Evolutionary conservation across 1,140 invertebrate genomes (phyloP), one percentile per base, ranked within the genome.

Genomic region (Cydia fagiglandana): DNA sequence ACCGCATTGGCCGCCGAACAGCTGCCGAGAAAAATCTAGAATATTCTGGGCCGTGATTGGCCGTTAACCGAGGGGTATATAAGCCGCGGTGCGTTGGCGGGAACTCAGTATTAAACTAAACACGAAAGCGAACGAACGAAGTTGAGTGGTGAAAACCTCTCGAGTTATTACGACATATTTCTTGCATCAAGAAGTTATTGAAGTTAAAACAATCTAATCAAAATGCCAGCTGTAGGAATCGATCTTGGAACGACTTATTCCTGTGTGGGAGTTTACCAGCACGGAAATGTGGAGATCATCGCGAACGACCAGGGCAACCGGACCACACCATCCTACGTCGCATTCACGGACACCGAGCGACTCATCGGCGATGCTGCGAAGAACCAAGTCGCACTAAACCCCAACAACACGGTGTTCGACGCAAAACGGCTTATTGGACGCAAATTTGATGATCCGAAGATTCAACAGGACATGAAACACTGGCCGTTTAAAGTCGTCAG

Each of bases 141-240:
- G 53, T 56, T 56, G 53, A 56, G 5, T 13, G 53, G 53, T 56
- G 53, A 56, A 56, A 56, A 56, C 53, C 53, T 15, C n/a, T 56
- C 53, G 53, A 56, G n/a, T 56, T 56, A 56, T 56, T 56, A 56
- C 53, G 53, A 56, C 15, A 9, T 56, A 56, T 56, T 20, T 56
- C n/a, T 56, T 56, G 6, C 9, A 56, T 56, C 53, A 17, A 17
- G 7, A 56, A 56, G 53, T 56, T 20, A 56, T 56, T 56, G 53
- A 17, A 56, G n/a, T 17, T 7, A 56, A 50, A 50, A 15, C n/a
- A 50, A 50, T n/a, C 12, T 41, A 10, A 47, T 47, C 2, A 56
- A 56, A 56, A 56, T 56, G 53, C 53, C 53, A 56, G 53, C 53
- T 56, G 53, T 56, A 56, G 53, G 53, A 56, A 56, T 56, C n/a